These are phyloP conservation scores for Standfussiana lucernea DNA, from an alignment of 2,888 invertebrate genomes.

Conservation along the genomic window DNA sequence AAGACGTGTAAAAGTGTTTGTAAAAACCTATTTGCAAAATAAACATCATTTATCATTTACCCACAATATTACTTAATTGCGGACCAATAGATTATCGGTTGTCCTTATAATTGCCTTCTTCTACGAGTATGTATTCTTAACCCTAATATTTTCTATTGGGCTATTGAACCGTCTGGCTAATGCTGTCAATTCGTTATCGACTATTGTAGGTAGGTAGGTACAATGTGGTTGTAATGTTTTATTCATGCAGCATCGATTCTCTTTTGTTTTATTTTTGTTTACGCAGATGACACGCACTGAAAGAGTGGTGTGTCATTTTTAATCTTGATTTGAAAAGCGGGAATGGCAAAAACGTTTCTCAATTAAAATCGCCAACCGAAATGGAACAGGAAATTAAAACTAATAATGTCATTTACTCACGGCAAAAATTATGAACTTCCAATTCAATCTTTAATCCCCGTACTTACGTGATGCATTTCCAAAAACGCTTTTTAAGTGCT, in stretches of 20 bases:
- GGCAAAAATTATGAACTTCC: too few species aligned
- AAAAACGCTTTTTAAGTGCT: too few species aligned
- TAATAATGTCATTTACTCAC: too few species aligned
- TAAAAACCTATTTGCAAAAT: too few species aligned
- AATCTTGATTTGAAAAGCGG: neutral
- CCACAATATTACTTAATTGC: neutral
- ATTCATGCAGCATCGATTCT: constrained; percentile 37
- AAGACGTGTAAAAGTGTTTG: too few species aligned
- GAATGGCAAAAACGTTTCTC: neutral
- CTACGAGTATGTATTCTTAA: neutral
- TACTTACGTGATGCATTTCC: too few species aligned
- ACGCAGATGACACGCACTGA: neutral
- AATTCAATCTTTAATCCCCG: too few species aligned
- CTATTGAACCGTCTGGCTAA: constrained; percentile 19
- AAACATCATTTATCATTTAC: too few species aligned
- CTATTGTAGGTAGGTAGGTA: neutral
- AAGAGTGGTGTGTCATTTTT: neutral
- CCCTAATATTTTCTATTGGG: constrained; percentile 7
- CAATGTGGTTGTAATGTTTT: constrained; percentile 29
- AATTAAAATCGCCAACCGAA: neutral
- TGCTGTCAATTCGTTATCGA: constrained; percentile 26
- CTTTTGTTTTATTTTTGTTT: constrained; percentile 33
- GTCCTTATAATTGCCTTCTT: neutral
- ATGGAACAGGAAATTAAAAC: too few species aligned
- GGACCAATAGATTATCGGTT: neutral